Evolutionary conservation across 92 coral and sea anemone genomes (phyloP).

Genomic region (Desmophyllum pertusum): DNA sequence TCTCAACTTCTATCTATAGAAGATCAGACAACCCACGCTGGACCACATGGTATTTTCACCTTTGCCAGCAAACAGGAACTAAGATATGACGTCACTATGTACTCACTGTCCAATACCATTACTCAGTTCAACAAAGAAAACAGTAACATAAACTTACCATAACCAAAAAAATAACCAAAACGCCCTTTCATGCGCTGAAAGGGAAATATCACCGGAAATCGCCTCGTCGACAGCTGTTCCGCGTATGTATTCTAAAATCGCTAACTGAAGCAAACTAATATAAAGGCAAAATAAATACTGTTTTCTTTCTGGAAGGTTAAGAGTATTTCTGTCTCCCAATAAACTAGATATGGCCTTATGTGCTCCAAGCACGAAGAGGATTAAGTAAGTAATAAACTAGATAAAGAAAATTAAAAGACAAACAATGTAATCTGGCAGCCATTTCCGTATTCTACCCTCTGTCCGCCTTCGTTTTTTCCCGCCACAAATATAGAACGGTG

Average conservation of each 20-base stretch:
- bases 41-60: background rate
- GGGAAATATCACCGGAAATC: background rate
- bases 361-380: too few species aligned
- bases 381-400: too few species aligned
- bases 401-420: too few species aligned
- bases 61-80: background rate
- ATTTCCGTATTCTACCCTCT: background rate
- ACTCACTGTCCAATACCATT: too few species aligned
- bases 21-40: background rate
- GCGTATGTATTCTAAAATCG: background rate
- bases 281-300: background rate
- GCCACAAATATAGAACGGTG: background rate
- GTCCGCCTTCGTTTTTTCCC: background rate
- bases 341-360: too few species aligned
- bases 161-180: background rate
- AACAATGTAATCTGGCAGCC: background rate
- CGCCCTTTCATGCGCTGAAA: background rate
- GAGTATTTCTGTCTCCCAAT: too few species aligned
- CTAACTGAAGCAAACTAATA: background rate
- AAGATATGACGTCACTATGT: background rate
- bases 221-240: background rate
- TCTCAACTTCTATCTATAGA: background rate
- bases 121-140: background rate
- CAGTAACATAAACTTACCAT: background rate
- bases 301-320: background rate